A percentile compares a stretch with the other conserved stretches of the same genome.
Evolutionary conservation across 2,797 vertebrate species (phyloP).

Genomic region (Brachymystax lenok): DNA sequence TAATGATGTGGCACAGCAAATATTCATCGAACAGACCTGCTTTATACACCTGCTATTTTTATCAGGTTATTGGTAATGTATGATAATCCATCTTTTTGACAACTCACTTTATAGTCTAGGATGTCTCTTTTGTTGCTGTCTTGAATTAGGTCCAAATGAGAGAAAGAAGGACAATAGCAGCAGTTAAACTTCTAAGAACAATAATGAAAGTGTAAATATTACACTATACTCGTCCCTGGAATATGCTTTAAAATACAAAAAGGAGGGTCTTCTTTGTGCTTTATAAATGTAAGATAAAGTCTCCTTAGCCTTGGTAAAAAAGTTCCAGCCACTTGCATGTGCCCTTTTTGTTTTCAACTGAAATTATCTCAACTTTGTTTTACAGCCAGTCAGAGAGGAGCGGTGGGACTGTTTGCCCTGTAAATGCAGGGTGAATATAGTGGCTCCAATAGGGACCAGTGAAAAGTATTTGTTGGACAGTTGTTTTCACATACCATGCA

Average conservation of each 20-base stretch:
- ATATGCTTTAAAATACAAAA: not conserved
- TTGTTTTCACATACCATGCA: conserved; percentile 87
- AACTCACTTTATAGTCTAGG: not conserved
- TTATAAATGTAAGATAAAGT: not conserved
- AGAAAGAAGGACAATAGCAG: not conserved
- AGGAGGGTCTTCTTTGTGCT: not conserved
- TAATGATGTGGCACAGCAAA: not conserved
- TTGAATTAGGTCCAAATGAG: not conserved
- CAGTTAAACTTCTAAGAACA: not conserved
- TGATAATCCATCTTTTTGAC: not conserved
- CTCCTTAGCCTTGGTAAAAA: not conserved
- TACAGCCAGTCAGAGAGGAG: not conserved
- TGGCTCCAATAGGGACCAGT: conserved; percentile 69
- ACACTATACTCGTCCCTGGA: not conserved
- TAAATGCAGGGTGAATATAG: conserved; percentile 35
- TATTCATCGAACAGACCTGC: not conserved
- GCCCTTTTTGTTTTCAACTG: not conserved
- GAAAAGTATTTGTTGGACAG: conserved; percentile 80
- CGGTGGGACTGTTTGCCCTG: conserved; percentile 18
- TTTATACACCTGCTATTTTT: not conserved
- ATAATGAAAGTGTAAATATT: not conserved
- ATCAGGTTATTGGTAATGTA: not conserved
- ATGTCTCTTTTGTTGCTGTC: not conserved
- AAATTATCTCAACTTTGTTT: conserved; percentile 5
- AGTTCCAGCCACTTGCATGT: not conserved